Conservation (phyloP, 2,888 invertebrate genomes). For the Allophyes oxyacanthae region DNA sequence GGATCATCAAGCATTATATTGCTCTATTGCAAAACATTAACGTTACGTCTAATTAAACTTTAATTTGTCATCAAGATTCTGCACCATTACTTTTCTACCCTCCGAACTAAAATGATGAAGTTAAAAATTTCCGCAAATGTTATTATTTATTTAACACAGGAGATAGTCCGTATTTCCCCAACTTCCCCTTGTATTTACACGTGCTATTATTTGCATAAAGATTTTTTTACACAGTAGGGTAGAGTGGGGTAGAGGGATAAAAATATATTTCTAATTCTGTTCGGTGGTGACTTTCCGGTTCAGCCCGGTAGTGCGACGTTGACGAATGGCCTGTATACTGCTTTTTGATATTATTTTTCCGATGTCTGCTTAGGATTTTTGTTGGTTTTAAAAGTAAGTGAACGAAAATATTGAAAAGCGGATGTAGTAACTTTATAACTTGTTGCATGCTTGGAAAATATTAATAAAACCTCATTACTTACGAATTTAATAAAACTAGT, state of each 20-base stretch:
- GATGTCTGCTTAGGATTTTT: slow-evolving; percentile 27
- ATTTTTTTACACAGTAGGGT: slow-evolving; percentile 75
- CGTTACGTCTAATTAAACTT: slow-evolving; percentile 25
- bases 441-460: no score
- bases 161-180: slow-evolving; percentile 63
- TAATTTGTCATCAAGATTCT: slow-evolving; percentile 56
- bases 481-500: no score
- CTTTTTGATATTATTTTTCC: slow-evolving; percentile 74
- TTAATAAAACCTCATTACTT: no score
- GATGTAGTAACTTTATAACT: neutral
- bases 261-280: slow-evolving; percentile 89
- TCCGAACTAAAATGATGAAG: slow-evolving; percentile 41
- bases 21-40: slow-evolving; percentile 21
- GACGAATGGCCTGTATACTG: slow-evolving; percentile 82
- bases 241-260: slow-evolving; percentile 80
- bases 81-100: slow-evolving; percentile 47
- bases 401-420: slow-evolving; percentile 13
- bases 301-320: slow-evolving; percentile 76
- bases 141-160: slow-evolving; percentile 64
- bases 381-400: slow-evolving; percentile 24
- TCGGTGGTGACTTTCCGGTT: slow-evolving; percentile 80
- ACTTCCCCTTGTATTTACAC: slow-evolving; percentile 85
- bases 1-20: neutral
- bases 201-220: slow-evolving; percentile 88
- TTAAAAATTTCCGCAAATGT: slow-evolving; percentile 49